These are phyloP conservation scores for Scomber scombrus DNA, from an alignment of 2,113 vertebrate species.

Conservation along the genomic window DNA sequence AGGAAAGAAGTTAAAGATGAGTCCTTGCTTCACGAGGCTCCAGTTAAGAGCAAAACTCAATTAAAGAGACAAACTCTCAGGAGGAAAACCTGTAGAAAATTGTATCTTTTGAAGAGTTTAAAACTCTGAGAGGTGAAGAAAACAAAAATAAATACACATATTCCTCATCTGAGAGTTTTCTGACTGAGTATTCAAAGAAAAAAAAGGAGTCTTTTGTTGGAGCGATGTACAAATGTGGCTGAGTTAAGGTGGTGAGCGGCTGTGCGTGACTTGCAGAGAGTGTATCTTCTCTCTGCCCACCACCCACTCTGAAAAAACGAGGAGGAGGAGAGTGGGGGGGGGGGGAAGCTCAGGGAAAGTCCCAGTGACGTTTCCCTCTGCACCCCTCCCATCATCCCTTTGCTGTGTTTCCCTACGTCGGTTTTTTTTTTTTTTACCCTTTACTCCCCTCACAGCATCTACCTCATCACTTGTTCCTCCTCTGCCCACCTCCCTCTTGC, in stretches of 20 bases:
- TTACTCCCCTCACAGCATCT: constrained; percentile 17
- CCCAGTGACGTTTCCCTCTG: constrained; percentile 66
- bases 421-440: constrained; percentile 24
- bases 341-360: constrained; percentile 59
- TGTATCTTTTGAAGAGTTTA: constrained; percentile 4
- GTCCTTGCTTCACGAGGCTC: background rate
- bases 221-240: constrained; percentile 25
- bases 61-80: constrained; percentile 28
- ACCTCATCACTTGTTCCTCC: constrained; percentile 18
- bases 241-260: constrained; percentile 50
- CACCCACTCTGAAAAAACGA: constrained; percentile 50
- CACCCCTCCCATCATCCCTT: constrained; percentile 49
- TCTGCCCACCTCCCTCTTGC: constrained; percentile 4
- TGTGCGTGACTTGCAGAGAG: constrained; percentile 56
- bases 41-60: constrained; percentile 38
- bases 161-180: background rate
- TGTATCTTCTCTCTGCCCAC: constrained; percentile 46
- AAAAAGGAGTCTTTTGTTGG: constrained; percentile 31
- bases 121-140: background rate
- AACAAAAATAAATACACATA: constrained; percentile 12
- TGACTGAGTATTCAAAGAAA: constrained; percentile 9
- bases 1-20: constrained; percentile 19
- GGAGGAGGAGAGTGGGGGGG: background rate
- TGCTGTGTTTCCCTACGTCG: constrained; percentile 33
- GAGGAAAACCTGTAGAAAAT: constrained; percentile 20